Base-by-base conservation (phyloP, 2,113 vertebrate genomes). In the Daphoenositta chrysoptera region DNA sequence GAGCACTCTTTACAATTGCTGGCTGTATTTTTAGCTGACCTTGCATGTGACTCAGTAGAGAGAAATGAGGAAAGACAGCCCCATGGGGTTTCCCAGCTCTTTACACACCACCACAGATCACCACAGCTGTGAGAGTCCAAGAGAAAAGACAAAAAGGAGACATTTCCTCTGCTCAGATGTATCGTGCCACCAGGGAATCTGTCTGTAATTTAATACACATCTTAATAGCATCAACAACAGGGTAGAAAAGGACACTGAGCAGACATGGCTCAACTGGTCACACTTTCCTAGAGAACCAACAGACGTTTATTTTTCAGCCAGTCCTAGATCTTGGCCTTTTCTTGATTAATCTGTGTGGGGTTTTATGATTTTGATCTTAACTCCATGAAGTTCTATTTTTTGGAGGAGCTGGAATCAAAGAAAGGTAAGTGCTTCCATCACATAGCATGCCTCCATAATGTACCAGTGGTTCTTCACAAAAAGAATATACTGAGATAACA, bases 1-100 rank as follows among this genome's bases (percentile, higher is more conserved):
- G n/a, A 66, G 33, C 47, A 61, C 50, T 40, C 37, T 75, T 51
- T 75, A 50, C 48, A 57, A 58, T 50, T 33, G 21, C 75, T 89
- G 53, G 18, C 57, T 60, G 58, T 96, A 96, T 96, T 95, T 96
- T 96, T 91, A 96, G 89, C 54, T 93, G 82, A 79, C 50, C 78
- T 72, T 93, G 77, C 87, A 60, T 56, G 48, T 95, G 96, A 97
- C 78, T 94, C 89, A 90, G 63, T 10, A 48, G 53, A 76, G 40
- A 80, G 78, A 91, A 91, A 88, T 93, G 91, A 96, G 70, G 77
- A 89, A 91, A 96, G 45, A 53, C 26, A 61, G 30, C 54, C 53
- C 84, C 75, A 31, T 42, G 78, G 63, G 94, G 79, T 69, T 89
- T 79, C 66, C 50, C 33, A 87, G 78, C 48, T 84, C 91, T 56